These are phyloP conservation scores for Macrosoma leucophasiata DNA, from an alignment of 2,888 invertebrate genomes.

Conservation along the genomic window DNA sequence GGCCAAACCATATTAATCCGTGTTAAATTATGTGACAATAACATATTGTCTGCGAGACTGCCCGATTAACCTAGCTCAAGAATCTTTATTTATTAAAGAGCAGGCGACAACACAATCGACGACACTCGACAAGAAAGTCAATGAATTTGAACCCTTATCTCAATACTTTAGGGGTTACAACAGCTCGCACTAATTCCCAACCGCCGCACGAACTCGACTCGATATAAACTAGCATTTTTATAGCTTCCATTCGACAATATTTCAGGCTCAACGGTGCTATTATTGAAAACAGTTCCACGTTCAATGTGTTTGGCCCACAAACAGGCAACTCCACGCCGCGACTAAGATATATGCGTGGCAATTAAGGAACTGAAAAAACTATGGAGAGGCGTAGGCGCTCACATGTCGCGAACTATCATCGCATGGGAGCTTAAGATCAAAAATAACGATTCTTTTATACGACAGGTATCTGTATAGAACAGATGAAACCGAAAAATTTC, in stretches of 20 bases:
- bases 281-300: conserved; percentile 38
- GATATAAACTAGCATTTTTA: conserved; percentile 41
- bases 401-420: conserved; percentile 52
- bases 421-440: conserved; percentile 52
- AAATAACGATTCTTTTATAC: conserved; percentile 39
- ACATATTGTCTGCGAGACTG: conserved; percentile 47
- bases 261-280: conserved; percentile 40
- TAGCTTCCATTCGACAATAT: conserved; percentile 39
- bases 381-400: conserved; percentile 33
- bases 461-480: conserved; percentile 35
- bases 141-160: conserved; percentile 4
- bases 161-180: conserved; percentile 8
- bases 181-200: conserved; percentile 8
- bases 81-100: conserved; percentile 47
- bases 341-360: conserved; percentile 50
- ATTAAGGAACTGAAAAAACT: conserved; percentile 60
- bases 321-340: conserved; percentile 30
- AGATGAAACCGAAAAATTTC: too few relatives aligned
- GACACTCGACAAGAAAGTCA: conserved; percentile 2
- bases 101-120: conserved; percentile 17
- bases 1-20: conserved; percentile 55
- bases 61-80: conserved; percentile 42
- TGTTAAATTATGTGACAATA: conserved; percentile 59
- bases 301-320: conserved; percentile 34
- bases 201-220: conserved; percentile 19